These are phyloP conservation scores for Irena cyanogastra DNA, from an alignment of 2,113 vertebrate species.

Conservation along the genomic window DNA sequence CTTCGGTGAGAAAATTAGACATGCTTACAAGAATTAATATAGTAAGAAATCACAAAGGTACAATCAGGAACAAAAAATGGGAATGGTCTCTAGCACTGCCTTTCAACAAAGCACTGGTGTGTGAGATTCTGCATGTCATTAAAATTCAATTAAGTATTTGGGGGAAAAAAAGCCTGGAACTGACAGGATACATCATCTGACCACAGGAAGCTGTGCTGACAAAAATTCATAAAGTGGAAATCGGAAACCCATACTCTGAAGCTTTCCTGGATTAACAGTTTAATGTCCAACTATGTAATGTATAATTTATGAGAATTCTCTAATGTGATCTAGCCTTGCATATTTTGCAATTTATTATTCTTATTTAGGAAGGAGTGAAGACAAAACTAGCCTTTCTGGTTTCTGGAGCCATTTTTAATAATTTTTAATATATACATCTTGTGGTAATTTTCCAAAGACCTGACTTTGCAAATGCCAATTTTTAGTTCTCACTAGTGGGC, in stretches of 20 bases:
- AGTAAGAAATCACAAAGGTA: background rate
- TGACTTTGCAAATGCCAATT: background rate
- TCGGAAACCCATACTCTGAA: slow-evolving; percentile 10
- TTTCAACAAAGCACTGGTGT: background rate
- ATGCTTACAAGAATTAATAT: background rate
- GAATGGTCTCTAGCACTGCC: background rate
- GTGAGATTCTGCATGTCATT: background rate
- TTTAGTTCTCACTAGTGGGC: background rate
- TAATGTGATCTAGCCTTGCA: background rate
- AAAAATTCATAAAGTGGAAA: slow-evolving; percentile 53
- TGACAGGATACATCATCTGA: slow-evolving; percentile 11
- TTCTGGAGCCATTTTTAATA: background rate
- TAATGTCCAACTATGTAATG: background rate
- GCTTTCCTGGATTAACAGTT: slow-evolving; percentile 23
- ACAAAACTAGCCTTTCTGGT: background rate
- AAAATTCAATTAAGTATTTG: slow-evolving; percentile 13
- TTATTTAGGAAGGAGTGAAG: background rate
- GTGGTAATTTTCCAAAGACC: background rate
- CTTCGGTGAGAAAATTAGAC: background rate
- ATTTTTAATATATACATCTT: background rate
- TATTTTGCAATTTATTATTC: background rate
- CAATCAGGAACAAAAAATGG: background rate
- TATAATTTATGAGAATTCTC: background rate
- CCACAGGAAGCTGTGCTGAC: slow-evolving; percentile 46
- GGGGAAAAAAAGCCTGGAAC: background rate